Conservation (phyloP, 2,113 vertebrate genomes). For the Eurypyga helias region DNA sequence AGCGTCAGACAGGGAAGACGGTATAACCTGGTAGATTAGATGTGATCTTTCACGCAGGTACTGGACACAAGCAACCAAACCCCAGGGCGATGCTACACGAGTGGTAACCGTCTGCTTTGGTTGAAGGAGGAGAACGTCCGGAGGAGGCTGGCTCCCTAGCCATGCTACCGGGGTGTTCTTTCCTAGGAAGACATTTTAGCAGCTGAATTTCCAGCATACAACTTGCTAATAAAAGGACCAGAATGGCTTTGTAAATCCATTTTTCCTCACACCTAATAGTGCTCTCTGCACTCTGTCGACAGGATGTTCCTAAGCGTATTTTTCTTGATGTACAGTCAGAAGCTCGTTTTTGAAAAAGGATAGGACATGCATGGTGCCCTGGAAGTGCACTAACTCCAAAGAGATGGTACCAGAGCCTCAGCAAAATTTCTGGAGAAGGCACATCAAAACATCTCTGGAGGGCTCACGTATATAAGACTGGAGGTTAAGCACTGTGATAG, state of each 20-base stretch:
- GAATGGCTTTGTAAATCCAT: not conserved
- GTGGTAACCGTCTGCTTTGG: not conserved
- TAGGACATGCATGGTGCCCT: not conserved
- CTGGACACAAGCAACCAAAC: not conserved
- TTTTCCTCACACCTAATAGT: not conserved
- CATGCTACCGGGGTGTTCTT: not conserved
- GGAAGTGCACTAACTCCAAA: not conserved
- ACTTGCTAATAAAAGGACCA: not conserved
- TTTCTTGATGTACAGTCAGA: not conserved
- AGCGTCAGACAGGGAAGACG: not conserved
- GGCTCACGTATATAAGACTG: not conserved
- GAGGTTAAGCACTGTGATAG: not conserved
- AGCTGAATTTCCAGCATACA: not conserved
- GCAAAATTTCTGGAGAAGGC: not conserved
- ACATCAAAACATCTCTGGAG: not conserved
- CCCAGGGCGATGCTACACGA: not conserved
- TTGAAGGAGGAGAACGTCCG: not conserved
- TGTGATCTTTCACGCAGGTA: not conserved
- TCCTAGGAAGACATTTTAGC: not conserved
- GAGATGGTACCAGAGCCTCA: not conserved
- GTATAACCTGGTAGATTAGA: accelerated
- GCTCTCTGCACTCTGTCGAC: not conserved
- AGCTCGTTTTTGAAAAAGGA: not conserved
- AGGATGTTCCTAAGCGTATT: not conserved
- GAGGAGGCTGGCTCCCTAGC: not conserved